Percentiles rank a stretch among this genome's conserved stretches.
phyloP scores from a whole-genome alignment of 2,113 vertebrate species.

The Neomonachus schauinslandi region DNA sequence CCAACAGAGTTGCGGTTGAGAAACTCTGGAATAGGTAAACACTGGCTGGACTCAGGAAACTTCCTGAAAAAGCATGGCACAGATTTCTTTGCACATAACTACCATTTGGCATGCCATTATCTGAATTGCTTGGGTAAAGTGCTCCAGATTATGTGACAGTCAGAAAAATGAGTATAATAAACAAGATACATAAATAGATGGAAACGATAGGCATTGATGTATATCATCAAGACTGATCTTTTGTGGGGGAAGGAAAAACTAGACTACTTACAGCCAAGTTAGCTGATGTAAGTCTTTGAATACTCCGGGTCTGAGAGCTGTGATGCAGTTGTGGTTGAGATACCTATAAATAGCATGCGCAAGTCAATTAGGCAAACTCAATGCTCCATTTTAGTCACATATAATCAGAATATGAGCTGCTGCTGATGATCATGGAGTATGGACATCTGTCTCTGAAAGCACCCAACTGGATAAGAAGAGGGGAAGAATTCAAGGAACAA shows the following conservation, averaged over 20 bases:
- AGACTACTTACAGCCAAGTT: slow-evolving; percentile 87
- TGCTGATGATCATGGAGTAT: neutral
- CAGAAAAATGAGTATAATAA: neutral
- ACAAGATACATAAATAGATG: neutral
- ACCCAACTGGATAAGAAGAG: neutral
- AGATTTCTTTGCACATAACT: neutral
- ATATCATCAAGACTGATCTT: neutral
- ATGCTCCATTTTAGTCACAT: neutral
- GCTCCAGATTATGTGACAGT: neutral
- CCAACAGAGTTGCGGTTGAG: neutral
- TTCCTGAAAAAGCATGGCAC: too few species aligned
- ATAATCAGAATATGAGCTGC: neutral
- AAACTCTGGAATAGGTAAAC: neutral
- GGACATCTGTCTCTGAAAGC: neutral
- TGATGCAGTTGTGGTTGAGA: slow-evolving; percentile 88
- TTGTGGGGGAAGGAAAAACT: neutral
- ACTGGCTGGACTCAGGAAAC: neutral
- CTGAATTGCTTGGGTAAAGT: neutral
- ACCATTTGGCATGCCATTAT: neutral
- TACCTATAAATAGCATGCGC: slow-evolving; percentile 80
- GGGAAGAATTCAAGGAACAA: neutral
- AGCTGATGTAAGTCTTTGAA: slow-evolving; percentile 86
- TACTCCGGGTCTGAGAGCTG: slow-evolving; percentile 83
- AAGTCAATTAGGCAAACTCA: neutral
- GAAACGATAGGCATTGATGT: neutral